Conservation (phyloP, 1,140 invertebrate species). For the Plodia interpunctella region DNA sequence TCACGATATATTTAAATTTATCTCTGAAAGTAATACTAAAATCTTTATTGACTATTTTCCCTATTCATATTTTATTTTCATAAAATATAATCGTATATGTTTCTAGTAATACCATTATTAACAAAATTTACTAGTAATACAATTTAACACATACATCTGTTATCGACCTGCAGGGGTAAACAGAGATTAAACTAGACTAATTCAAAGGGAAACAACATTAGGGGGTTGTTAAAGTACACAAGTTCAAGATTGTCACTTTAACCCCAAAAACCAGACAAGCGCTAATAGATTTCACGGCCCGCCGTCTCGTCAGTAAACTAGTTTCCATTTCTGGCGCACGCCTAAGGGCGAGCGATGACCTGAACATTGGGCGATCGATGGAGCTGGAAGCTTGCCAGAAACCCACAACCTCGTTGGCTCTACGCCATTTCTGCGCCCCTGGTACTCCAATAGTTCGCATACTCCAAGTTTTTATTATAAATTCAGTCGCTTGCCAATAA, state of each 20-base stretch:
- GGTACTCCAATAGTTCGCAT: neutral
- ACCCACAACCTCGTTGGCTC: conserved; percentile 3
- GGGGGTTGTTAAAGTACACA: too few relatives aligned
- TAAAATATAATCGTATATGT: too few relatives aligned
- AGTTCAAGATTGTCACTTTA: neutral
- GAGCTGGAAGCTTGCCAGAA: neutral
- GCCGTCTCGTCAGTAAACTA: conserved; percentile 1
- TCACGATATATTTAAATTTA: too few relatives aligned
- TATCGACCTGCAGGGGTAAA: too few relatives aligned
- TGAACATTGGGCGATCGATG: neutral
- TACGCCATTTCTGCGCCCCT: neutral
- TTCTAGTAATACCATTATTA: too few relatives aligned
- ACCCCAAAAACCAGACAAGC: neutral
- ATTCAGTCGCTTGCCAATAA: neutral
- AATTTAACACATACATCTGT: too few relatives aligned
- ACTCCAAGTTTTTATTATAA: conserved; percentile 3
- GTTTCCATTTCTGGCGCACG: neutral
- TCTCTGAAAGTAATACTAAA: too few relatives aligned
- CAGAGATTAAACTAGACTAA: too few relatives aligned
- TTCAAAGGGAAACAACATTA: too few relatives aligned
- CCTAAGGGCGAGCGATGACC: conserved; percentile 2
- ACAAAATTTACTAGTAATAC: too few relatives aligned
- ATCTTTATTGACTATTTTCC: neutral
- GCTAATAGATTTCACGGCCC: conserved; percentile 1
- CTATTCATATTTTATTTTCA: too few relatives aligned